Evolutionary conservation across 2,888 invertebrate species (phyloP), one percentile per base, ranked within the genome.

Genomic region (Ligdia adustata): DNA sequence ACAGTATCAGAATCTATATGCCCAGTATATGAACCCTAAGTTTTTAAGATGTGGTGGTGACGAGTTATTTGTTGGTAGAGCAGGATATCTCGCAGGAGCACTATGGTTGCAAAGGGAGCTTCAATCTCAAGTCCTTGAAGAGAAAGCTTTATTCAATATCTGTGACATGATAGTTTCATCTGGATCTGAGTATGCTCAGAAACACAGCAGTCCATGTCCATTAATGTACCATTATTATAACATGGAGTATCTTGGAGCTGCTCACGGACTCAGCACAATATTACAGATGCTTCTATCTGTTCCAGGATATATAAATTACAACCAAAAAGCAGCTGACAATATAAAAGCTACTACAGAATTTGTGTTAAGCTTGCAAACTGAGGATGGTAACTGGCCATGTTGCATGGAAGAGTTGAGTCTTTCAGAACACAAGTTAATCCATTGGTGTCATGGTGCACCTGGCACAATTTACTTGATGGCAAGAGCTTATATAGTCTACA

Each of bases 401-500:
- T 94, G 95, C 2, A 90, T 94, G 72, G 95, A 94, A 61, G 95
- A 96, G 73, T 81, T 94, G 37, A 83, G 90, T 3, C 66, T 85
- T 22, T 76, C 75, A 27, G 91, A 92, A 2, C 93, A 95, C 47
- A 94, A 95, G 51, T 82, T 97, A 6, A 92, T 97, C 0, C 97
- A 97, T 71, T 97, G 97, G 97, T 97, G 97, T 75, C 97, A 97
- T 73, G 97, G 97, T 0, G 96, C 96, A 5, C 94, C 96, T 4
- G 97, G 97, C 0, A 92, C 93, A 0, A 88, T 97, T 4, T 97
- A 96, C 69, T 75, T 96, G 20, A 92, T 97, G 90, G 96, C 96
- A 1, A 95, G 94, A 76, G 96, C 97, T 0, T 96, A 94, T 73
- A 75, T 94, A 16, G 79, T 93, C 1, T 97, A 93, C 85, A 92